Evolutionary conservation across 1,140 invertebrate species (phyloP), one percentile per base, ranked within the genome.

Genomic region (Caenorhabditis remanei): DNA sequence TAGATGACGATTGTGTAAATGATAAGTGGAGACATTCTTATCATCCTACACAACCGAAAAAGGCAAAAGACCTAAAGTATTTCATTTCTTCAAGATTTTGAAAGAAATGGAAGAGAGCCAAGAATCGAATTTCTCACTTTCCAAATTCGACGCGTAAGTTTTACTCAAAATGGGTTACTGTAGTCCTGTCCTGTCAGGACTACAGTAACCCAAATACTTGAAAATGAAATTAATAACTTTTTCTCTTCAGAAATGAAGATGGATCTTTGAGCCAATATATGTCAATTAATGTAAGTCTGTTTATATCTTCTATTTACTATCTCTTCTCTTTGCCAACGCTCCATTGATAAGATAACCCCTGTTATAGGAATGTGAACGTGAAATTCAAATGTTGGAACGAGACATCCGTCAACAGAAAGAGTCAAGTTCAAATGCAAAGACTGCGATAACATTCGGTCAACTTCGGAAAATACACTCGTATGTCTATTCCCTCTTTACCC

Each of bases 401-500:
- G 83, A 85, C 84, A 88, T 88, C 41, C 50, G 87, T 11, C 67
- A 84, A 24, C 87, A 85, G 84, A 88, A 88, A 24, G 87, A 85
- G 87, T 88, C 87, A 16, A 48, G 40, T n/a, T 53, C 86, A 7
- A 88, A 88, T 48, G 87, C 87, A 16, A 88, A 88, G 41, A 88
- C 87, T 5, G 63, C 87, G 19, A 88, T 88, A 8, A 88, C 83
- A 5, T 88, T 88, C 43, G 87, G 85, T 16, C 87, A 88, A 43
- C 56, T 88, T 19, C 56, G 75, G n/a, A 84, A 85, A 48, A 85
- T 88, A 8, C 83, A 88, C 71, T 40, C 65, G 87, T 88, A 75
- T 40, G 65, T 56, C 16, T 16, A 61, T 1, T 14, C 40, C 55
- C 53, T 84, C 58, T 16, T 13, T 16, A 11, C 24, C 41, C 67